Conservation (phyloP, 2,113 vertebrate species). For the Chloebia gouldiae region DNA sequence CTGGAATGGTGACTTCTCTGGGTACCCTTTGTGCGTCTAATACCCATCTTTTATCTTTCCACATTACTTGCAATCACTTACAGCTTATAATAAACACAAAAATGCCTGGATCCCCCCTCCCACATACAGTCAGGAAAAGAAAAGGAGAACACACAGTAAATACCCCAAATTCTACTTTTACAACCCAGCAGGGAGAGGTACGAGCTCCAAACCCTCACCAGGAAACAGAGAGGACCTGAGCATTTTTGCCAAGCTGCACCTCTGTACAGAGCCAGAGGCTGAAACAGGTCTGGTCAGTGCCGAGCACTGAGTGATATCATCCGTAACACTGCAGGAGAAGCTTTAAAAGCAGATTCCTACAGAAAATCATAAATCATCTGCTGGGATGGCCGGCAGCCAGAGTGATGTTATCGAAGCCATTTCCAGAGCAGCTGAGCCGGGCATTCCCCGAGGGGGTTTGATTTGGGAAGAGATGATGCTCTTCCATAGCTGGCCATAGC, state of each 20-base stretch:
- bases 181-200: neutral
- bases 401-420: constrained; percentile 9
- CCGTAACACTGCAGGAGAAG: neutral
- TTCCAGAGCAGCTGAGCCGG: neutral
- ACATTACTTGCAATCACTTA: neutral
- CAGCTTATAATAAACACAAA: neutral
- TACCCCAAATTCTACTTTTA: neutral
- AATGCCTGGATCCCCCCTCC: neutral
- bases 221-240: neutral
- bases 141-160: neutral
- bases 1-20: neutral
- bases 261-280: neutral
- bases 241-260: neutral
- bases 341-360: neutral
- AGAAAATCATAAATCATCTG: constrained; percentile 25
- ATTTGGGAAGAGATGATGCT: constrained; percentile 1
- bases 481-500: neutral
- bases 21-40: no score
- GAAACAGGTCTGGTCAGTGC: neutral
- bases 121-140: neutral
- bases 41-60: neutral
- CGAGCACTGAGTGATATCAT: neutral
- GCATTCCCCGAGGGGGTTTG: neutral
- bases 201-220: neutral
- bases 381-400: neutral